Base-by-base conservation (phyloP, 2,113 vertebrate genomes). In the Lichenostomus cassidix region DNA sequence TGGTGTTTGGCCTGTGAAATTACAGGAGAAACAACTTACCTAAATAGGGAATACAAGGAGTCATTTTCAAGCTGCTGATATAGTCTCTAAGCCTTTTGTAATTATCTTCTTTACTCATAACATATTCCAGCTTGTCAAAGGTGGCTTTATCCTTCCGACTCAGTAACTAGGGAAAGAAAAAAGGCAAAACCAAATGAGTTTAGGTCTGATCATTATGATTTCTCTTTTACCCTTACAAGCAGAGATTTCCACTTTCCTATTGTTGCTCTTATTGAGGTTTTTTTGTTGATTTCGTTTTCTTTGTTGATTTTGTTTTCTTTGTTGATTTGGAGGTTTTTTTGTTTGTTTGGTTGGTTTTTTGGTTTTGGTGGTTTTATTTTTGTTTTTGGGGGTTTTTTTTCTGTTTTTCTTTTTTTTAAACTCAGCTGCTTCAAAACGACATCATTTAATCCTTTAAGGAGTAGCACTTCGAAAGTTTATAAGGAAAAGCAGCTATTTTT, bases 61-160 rank as follows among this genome's bases (percentile, higher is more conserved):
- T 99, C 99, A 99, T 99, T 98, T 99, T 99, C 98, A 99, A 98
- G 97, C 99, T 99, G 97, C 98, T 99, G 95, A 99, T 99, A 96
- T 98, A 99, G 96, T 99, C 99, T 97, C 99, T 98, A 94, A 99
- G 98, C 52, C 99, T 98, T 97, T 99, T 99, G 96, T 99, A 99
- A 98, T 99, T 99, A 97, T 99, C 99, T 98, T 99, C 99, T 98
- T 99, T 99, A 96, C 99, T 99, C 98, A 99, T 99, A 95, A 99
- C 98, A 96, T 99, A 99, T 94, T 99, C 99, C 83, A 99, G 88
- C 70, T 99, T 99, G 93, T 99, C 99, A 97, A 99, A 99, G 10
- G 98, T 98, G 31, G 99, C 98, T 98, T 99, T 99, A 97, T 99
- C 99, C 96, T 99, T 99, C 77, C 99, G 98, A 97, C 99, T 99